These are phyloP conservation scores for Bettongia penicillata DNA, from an alignment of 2,113 vertebrate species.

Conservation along the genomic window DNA sequence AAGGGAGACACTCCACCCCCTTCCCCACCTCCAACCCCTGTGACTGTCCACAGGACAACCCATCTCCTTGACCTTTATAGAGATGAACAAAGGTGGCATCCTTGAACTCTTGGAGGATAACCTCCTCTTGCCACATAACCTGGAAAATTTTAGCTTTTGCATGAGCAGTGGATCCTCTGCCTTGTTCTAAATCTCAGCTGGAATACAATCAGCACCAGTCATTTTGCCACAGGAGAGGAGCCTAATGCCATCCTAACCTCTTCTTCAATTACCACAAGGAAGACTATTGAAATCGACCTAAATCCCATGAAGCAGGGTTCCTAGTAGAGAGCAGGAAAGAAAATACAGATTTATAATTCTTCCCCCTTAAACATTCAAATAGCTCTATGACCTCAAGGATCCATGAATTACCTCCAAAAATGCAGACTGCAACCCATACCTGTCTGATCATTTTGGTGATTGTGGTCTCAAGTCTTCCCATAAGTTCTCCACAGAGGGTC, in stretches of 20 bases:
- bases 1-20: too few species aligned
- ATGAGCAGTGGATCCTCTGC: too few species aligned
- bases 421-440: background rate
- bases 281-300: background rate
- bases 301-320: background rate
- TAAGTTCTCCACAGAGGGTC: background rate
- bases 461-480: background rate
- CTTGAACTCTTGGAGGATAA: too few species aligned
- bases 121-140: too few species aligned
- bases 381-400: background rate
- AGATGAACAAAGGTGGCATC: too few species aligned
- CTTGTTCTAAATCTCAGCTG: too few species aligned
- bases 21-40: too few species aligned
- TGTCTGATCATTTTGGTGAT: background rate
- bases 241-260: background rate
- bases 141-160: too few species aligned
- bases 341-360: background rate
- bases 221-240: background rate
- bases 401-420: background rate
- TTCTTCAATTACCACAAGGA: background rate
- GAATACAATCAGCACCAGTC: background rate
- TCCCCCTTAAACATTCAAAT: background rate
- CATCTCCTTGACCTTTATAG: too few species aligned
- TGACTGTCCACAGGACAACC: too few species aligned
- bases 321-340: background rate